Conservation (phyloP, 2,113 vertebrate species). For the Amia ocellicauda region DNA sequence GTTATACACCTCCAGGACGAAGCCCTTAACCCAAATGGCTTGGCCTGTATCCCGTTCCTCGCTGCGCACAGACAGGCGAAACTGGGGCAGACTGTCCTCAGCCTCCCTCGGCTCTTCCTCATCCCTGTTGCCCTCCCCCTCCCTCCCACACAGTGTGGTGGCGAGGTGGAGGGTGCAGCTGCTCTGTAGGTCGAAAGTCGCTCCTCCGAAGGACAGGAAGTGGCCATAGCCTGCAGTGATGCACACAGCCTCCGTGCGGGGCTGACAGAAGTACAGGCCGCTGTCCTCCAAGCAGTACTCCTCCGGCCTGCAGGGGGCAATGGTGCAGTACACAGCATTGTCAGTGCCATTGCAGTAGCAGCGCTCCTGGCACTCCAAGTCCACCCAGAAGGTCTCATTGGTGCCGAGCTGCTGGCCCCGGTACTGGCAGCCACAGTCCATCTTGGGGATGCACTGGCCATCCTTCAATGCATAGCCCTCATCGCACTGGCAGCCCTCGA, state of each 20-base stretch:
- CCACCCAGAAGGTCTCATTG: conserved; percentile 93
- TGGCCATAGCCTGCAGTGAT: conserved; percentile 86
- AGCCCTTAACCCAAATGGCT: conserved; percentile 90
- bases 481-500: conserved; percentile 88
- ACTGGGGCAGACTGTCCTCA: conserved; percentile 63
- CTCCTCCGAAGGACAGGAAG: conserved; percentile 84
- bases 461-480: conserved; percentile 79
- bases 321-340: conserved; percentile 88
- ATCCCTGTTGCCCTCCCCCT: conserved; percentile 16
- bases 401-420: conserved; percentile 81
- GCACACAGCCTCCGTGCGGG: conserved; percentile 82
- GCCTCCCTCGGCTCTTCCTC: conserved; percentile 17
- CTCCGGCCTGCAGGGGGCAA: conserved; percentile 72
- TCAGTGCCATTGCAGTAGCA: conserved; percentile 95
- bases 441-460: conserved; percentile 72
- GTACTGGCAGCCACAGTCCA: conserved; percentile 85
- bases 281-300: conserved; percentile 86
- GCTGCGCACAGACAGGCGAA: conserved; percentile 75
- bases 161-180: conserved; percentile 82
- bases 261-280: conserved; percentile 79
- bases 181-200: conserved; percentile 91
- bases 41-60: conserved; percentile 90
- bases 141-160: conserved; percentile 62
- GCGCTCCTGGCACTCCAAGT: conserved; percentile 87
- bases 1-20: conserved; percentile 80